Percentiles rank a stretch among this genome's conserved stretches.
Conservation (phyloP, 2,888 invertebrate genomes). For the Agriopis marginaria region DNA sequence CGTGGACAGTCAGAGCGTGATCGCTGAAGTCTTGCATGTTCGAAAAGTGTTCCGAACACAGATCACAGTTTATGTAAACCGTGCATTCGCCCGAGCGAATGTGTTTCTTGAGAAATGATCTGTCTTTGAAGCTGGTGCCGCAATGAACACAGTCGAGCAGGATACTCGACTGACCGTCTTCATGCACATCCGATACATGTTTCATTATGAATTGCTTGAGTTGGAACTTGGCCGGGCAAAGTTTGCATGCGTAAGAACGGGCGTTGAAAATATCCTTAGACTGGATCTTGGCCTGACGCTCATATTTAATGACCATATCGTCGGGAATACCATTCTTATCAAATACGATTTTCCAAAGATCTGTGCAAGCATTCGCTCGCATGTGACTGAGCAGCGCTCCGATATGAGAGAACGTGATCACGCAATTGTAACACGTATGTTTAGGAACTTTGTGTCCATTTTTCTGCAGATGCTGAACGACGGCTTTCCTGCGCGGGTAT, state of each 20-base stretch:
- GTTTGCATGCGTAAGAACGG: slow-evolving; percentile 80
- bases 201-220: slow-evolving; percentile 84
- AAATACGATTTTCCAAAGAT: slow-evolving; percentile 83
- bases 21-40: slow-evolving; percentile 81
- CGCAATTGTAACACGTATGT: slow-evolving; percentile 88
- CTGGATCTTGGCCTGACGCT: slow-evolving; percentile 73
- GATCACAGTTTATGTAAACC: slow-evolving; percentile 84
- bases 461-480: slow-evolving; percentile 84
- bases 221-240: slow-evolving; percentile 83
- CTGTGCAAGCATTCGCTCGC: slow-evolving; percentile 80
- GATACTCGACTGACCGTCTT: slow-evolving; percentile 79
- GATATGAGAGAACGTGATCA: slow-evolving; percentile 85
- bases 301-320: slow-evolving; percentile 74
- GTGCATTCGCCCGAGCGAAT: slow-evolving; percentile 86
- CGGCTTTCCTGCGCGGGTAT: slow-evolving; percentile 82
- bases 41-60: slow-evolving; percentile 78
- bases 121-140: slow-evolving; percentile 78
- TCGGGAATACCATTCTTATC: slow-evolving; percentile 82
- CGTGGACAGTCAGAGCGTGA: slow-evolving; percentile 79
- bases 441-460: slow-evolving; percentile 86
- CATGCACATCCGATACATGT: slow-evolving; percentile 81
- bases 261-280: slow-evolving; percentile 84
- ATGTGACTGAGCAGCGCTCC: slow-evolving; percentile 83
- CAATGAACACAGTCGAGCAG: slow-evolving; percentile 79
- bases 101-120: slow-evolving; percentile 77